Evolutionary conservation across 2,888 invertebrate species (phyloP), one percentile per base, ranked within the genome.

Genomic region (Drosophila anomelani): DNA sequence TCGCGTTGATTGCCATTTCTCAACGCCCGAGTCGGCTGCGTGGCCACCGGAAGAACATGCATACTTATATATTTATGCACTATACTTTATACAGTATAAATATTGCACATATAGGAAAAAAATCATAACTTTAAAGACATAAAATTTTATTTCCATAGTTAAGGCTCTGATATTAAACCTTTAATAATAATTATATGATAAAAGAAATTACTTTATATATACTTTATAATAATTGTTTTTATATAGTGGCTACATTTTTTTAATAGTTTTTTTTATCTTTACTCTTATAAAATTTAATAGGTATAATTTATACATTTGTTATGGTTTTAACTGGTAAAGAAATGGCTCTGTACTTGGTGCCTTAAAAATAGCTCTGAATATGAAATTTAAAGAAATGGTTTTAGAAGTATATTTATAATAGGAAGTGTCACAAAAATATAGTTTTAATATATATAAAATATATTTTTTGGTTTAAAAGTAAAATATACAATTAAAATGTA

Each of bases 1-100:
- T 20, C 34, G 20, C 38, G 66, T 44, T 66, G 71, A 49, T 62
- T 62, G 74, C 75, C 44, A 51, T 63, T 74, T 38, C 62, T 69
- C 69, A 74, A 32, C 63, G 41, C 58, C 38, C 49, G 13, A 36
- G 36, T 39, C 39, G 26, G 59, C n/a, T 58, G 56, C 41, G 23
- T 34, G 41, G 44, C 20, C 56, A 46, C 47, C 29, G 62, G 61
- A 63, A 51, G 67, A 53, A 32, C n/a, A 36, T 32, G 9, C 32
- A 8, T 34, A 15, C 34, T 34, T 34, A 20, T 51, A 34, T 34
- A 26, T 26, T 26, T 26, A 34, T 34, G 9, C 9, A 20, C 20
- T n/a, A 26, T 15, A 51, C 15, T 2, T 8, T 29, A 29, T 32
- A 13, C 10, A 6, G 0, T 0, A 8, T 49, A 4, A 3, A 29